phyloP scores from a whole-genome alignment of 2,888 invertebrate genomes.

The Leptinotarsa juncta region DNA sequence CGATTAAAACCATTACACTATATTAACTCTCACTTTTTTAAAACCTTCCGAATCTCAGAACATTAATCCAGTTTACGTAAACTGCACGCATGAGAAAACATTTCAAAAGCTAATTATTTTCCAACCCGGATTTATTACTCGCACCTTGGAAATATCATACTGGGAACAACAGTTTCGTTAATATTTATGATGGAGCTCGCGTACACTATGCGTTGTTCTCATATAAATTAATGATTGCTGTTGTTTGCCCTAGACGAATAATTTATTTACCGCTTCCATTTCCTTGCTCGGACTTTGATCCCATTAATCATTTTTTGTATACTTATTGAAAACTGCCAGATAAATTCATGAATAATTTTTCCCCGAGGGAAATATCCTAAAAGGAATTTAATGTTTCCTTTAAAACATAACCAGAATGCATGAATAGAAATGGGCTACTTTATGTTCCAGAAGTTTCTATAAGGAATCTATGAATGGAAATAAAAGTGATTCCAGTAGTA shows the following conservation, averaged over 20 bases:
- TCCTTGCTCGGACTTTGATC: conserved; percentile 39
- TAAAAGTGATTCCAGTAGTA: background rate
- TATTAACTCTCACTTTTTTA: background rate
- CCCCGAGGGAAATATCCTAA: conserved; percentile 24
- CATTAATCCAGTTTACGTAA: background rate
- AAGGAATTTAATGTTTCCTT: conserved; percentile 21
- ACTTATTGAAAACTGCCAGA: conserved; percentile 45
- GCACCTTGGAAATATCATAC: conserved; percentile 5
- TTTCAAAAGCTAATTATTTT: conserved; percentile 8
- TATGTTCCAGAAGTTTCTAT: background rate
- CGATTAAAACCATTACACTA: background rate
- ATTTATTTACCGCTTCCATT: conserved; percentile 49
- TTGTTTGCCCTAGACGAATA: conserved; percentile 46
- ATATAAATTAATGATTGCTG: conserved; percentile 46
- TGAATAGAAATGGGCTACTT: conserved; percentile 13
- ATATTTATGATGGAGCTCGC: conserved; percentile 35
- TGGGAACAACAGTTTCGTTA: conserved; percentile 21
- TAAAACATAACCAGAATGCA: conserved; percentile 11
- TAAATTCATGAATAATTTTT: conserved; percentile 43
- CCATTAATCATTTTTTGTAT: conserved; percentile 50
- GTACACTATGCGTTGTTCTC: conserved; percentile 28
- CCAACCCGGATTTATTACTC: background rate
- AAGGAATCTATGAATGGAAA: conserved; percentile 5
- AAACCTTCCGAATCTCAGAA: background rate
- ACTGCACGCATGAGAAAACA: conserved; percentile 8